Evolutionary conservation across 2,797 vertebrate species (phyloP), one percentile per base, ranked within the genome.

Genomic region (Halcyon smyrnensis): DNA sequence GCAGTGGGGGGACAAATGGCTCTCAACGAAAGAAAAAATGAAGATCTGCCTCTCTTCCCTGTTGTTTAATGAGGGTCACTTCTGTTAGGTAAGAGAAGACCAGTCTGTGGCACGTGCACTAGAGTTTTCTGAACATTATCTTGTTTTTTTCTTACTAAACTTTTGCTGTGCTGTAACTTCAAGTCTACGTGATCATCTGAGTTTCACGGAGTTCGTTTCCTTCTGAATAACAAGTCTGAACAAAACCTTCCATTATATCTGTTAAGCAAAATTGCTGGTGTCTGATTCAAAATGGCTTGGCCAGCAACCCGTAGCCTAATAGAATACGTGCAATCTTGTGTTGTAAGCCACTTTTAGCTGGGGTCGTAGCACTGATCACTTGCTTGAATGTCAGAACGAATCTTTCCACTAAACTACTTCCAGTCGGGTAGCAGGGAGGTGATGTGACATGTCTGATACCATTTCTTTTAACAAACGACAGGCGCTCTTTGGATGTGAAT

Each of bases 401-500:
- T 96, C 64, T 69, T 90, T 63, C 64, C 68, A 71, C 80, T 71
- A 2, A 80, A 50, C 21, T n/a, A 12, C 62, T 64, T 74, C 50
- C 81, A 84, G 78, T 60, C 5, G 16, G 13, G 51, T 30, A 63
- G 51, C 8, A 59, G 19, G 25, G 62, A 67, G 65, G 48, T 34
- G 59, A 86, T n/a, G 63, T 53, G 79, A 84, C 65, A 34, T 21
- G 30, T 87, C 85, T 70, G 77, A 87, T 74, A 68, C 7, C 24
- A 50, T 84, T 67, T 86, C 45, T 75, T 93, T 68, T 70, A 88
- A 73, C 0, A 0, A 90, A 71, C 65, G 94, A 73, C 83, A 79
- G 83, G 80, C 57, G 30, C 45, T 76, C 67, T 62, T 82, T 28
- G 56, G 75, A 94, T 87, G 89, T 59, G 90, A 97, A 95, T 79